A percentile compares a stretch with the other conserved stretches of the same genome.
Evolutionary conservation across 2,797 vertebrate genomes (phyloP).

Genomic region (Hoplostethus mediterraneus): DNA sequence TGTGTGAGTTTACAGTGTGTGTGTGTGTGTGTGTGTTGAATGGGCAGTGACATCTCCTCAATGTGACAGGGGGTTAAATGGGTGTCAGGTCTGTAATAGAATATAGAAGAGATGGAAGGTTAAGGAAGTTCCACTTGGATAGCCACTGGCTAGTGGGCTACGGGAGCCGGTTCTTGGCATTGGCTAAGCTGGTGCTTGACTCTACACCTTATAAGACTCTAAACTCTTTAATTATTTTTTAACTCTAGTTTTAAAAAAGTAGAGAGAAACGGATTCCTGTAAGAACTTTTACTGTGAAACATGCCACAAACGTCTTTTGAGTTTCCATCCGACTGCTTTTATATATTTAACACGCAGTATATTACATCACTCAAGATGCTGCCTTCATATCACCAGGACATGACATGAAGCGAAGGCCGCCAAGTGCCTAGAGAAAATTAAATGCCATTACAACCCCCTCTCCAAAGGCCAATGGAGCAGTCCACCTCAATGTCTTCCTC

Average conservation of each 20-base stretch:
- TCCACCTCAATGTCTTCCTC: slow-evolving; percentile 31
- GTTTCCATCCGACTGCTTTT: background rate
- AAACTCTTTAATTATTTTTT: background rate
- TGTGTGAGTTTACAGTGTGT: slow-evolving; percentile 4
- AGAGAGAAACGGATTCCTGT: background rate
- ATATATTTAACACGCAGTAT: slow-evolving; percentile 2
- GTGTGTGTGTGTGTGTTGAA: slow-evolving; percentile 20
- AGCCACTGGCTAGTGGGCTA: slow-evolving; percentile 2
- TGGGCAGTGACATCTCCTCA: slow-evolving; percentile 52
- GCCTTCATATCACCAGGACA: background rate
- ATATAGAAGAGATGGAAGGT: slow-evolving; percentile 32
- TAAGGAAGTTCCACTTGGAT: slow-evolving; percentile 20
- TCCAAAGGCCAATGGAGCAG: slow-evolving; percentile 38
- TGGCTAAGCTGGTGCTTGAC: background rate
- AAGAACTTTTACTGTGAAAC: background rate
- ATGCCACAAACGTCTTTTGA: background rate
- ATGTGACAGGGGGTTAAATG: slow-evolving; percentile 51
- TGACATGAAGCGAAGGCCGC: background rate
- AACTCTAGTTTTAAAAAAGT: background rate
- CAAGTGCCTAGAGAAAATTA: slow-evolving; percentile 5
- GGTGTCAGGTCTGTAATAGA: slow-evolving; percentile 40
- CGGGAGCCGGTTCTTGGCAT: background rate
- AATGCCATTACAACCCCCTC: background rate
- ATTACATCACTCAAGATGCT: background rate
- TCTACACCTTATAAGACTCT: background rate